Evolutionary conservation across 2,113 vertebrate genomes (phyloP).

Genomic region (Tylochromis polylepis): DNA sequence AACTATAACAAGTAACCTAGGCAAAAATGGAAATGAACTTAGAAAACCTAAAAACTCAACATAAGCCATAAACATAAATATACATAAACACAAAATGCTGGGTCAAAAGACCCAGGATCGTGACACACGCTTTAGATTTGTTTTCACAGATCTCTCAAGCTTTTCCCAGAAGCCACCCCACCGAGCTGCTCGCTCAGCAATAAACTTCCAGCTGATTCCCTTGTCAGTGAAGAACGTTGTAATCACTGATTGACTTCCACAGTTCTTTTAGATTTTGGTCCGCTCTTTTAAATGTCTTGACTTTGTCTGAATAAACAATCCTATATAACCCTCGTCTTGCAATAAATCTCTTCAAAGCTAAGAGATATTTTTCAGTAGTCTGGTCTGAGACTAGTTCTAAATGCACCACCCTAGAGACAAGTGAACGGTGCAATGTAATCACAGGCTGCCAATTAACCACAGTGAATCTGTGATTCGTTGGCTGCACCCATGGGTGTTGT

Average conservation of each 20-base stretch:
- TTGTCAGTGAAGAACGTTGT: not conserved
- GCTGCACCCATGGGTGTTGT: not conserved
- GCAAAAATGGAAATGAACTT: too few relatives aligned
- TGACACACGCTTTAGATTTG: not conserved
- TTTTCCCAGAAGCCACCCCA: not conserved
- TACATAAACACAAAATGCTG: too few relatives aligned
- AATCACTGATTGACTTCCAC: not conserved
- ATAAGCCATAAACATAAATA: too few relatives aligned
- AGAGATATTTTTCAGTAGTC: not conserved
- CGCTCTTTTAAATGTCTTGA: not conserved
- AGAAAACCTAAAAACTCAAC: too few relatives aligned
- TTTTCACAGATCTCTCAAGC: not conserved
- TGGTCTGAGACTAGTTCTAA: not conserved
- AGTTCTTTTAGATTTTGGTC: not conserved
- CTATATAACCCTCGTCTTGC: not conserved
- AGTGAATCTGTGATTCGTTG: not conserved
- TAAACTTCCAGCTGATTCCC: not conserved
- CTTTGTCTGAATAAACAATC: not conserved
- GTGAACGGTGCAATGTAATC: not conserved
- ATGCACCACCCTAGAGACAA: not conserved
- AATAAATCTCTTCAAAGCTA: not conserved
- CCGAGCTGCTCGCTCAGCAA: not conserved
- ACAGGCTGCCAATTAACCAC: fast-evolving
- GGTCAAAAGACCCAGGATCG: too few relatives aligned
- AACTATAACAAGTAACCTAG: too few relatives aligned